Evolutionary conservation across 2,113 vertebrate species (phyloP), one percentile per base, ranked within the genome.

Genomic region (Brienomyrus brachyistius): DNA sequence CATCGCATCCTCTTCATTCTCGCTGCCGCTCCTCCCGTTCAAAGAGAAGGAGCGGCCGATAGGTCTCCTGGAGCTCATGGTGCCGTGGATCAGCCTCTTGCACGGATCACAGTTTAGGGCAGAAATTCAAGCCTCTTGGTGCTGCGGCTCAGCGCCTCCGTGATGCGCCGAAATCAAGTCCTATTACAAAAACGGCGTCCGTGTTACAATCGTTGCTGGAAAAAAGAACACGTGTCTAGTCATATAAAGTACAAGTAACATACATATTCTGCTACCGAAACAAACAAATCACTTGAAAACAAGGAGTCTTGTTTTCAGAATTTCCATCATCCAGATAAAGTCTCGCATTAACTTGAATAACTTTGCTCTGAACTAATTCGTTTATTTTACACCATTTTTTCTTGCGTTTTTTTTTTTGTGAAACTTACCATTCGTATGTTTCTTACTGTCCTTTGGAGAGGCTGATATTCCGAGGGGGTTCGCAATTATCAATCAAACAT

Each of bases 31-130:
- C 52, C 94, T 91, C 62, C 95, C 94, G 90, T 94, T 96, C 11
- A 92, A 91, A 1, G 92, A 94, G 87, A 89, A 92, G 43, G 95
- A 94, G 17, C 93, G 95, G 50, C 92, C 47, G 11, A 92, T 91
- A 11, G 90, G 93, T 93, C 97, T 96, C 91, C 96, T 87, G 59
- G 97, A 97, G 93, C 95, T 95, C 97, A 98, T 98, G 92, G 91
- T 91, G n/a, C 70, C 92, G 87, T 2, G 50, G 89, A 62, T 88
- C 52, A 80, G 43, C n/a, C 3, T 27, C 90, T 86, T 15, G 83
- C 51, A 54, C 83, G 88, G 43, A 85, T 9, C 43, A 89, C 90
- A 54, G 45, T 74, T 50, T 83, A 48, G 83, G 80, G 50, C n/a
- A 54, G 56, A 91, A 31, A 85, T 8, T 51, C 52, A 89, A 43